phyloP scores from a whole-genome alignment of 2,888 invertebrate species.

The Napeogenes sylphis region DNA sequence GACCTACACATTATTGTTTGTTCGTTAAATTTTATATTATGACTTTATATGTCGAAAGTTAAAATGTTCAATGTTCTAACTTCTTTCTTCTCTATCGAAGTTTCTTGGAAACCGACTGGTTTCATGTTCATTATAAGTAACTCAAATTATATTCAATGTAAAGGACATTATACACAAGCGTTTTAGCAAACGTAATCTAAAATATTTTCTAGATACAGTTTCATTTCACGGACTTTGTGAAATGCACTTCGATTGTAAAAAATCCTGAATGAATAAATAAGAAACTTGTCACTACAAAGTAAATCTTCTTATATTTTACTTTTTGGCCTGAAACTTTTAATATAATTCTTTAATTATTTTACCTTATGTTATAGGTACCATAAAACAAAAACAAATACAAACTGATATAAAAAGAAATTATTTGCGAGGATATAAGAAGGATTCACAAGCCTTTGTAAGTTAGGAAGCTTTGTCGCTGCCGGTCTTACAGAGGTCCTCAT shows the following conservation, averaged over 20 bases:
- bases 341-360: slow-evolving; percentile 9
- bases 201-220: neutral
- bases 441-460: slow-evolving; percentile 11
- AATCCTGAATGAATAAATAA: slow-evolving; percentile 20
- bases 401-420: neutral
- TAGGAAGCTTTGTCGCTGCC: slow-evolving; percentile 19
- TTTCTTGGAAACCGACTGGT: too few species aligned
- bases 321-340: slow-evolving; percentile 7
- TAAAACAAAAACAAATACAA: neutral
- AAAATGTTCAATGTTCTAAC: too few species aligned
- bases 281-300: slow-evolving; percentile 21
- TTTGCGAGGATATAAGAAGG: slow-evolving; percentile 1
- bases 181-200: neutral
- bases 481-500: slow-evolving; percentile 18
- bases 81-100: too few species aligned
- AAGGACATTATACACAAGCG: neutral
- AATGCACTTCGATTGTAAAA: slow-evolving; percentile 3
- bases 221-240: too few species aligned
- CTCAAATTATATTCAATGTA: too few species aligned
- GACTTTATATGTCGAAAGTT: too few species aligned
- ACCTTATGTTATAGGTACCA: neutral
- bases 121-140: too few species aligned
- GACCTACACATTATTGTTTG: neutral
- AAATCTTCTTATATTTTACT: slow-evolving; percentile 17
- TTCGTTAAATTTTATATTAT: neutral